Evolutionary conservation across 2,113 vertebrate genomes (phyloP).

Genomic region (Miniopterus natalensis): DNA sequence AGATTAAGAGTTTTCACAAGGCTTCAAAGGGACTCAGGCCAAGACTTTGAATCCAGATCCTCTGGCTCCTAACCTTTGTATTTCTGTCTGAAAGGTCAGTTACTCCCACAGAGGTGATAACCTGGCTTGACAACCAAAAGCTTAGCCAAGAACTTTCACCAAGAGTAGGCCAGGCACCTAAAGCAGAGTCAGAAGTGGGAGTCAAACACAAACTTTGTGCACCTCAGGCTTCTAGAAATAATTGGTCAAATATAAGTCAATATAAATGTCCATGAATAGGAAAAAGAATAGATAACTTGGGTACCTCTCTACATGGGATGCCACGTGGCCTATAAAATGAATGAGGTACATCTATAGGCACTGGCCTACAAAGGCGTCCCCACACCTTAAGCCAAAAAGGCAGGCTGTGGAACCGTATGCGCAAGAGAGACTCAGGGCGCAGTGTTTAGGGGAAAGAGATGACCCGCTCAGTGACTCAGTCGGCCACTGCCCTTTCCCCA

Average conservation of each 20-base stretch:
- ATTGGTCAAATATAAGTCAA: neutral
- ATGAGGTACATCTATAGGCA: neutral
- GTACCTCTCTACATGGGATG: neutral
- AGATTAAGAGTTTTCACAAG: neutral
- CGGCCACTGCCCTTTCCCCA: neutral
- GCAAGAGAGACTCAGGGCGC: neutral
- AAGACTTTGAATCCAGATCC: neutral
- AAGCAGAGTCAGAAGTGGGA: neutral
- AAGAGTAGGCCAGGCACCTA: neutral
- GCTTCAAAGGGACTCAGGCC: neutral
- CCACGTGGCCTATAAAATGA: neutral
- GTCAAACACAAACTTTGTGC: neutral
- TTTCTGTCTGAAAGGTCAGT: neutral
- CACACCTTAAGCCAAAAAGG: neutral
- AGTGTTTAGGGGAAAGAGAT: neutral
- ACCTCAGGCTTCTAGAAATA: neutral
- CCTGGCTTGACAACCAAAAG: neutral
- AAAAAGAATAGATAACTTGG: neutral
- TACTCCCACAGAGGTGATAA: neutral
- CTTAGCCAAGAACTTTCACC: neutral
- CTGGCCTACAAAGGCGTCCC: neutral
- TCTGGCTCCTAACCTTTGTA: neutral
- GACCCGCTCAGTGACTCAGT: neutral
- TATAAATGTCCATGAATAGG: neutral
- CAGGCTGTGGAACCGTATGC: too few relatives aligned